Conservation (phyloP, 1,140 invertebrate species). For the Neodiprion pinetum region DNA sequence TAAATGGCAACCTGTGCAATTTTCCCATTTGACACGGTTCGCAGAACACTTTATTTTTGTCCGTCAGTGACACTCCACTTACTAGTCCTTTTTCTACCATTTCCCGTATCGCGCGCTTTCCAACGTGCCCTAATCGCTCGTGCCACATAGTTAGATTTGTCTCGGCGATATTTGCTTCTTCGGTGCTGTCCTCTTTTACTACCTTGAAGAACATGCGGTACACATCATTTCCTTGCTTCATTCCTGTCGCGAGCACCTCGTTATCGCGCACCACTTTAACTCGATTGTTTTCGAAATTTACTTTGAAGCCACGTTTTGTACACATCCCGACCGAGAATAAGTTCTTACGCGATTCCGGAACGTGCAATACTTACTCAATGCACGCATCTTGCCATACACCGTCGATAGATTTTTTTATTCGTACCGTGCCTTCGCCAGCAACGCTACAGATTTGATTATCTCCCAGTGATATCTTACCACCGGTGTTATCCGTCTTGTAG, state of each 20-base stretch:
- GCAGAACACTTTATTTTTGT: slow-evolving; percentile 22
- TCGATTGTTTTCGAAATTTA: slow-evolving; percentile 19
- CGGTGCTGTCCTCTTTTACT: background rate
- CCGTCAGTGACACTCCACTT: slow-evolving; percentile 6
- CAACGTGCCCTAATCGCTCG: slow-evolving; percentile 25
- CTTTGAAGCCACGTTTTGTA: slow-evolving; percentile 23
- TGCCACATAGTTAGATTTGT: slow-evolving; percentile 26
- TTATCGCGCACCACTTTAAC: slow-evolving; percentile 21
- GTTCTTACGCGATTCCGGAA: slow-evolving; percentile 19
- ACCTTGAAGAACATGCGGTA: slow-evolving; percentile 18
- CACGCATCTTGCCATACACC: slow-evolving; percentile 1
- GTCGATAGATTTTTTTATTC: slow-evolving; percentile 5
- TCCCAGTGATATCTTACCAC: background rate
- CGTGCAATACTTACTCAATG: slow-evolving; percentile 22
- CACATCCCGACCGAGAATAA: slow-evolving; percentile 29
- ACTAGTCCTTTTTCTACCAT: slow-evolving; percentile 21
- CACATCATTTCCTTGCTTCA: background rate
- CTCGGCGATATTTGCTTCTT: slow-evolving; percentile 9
- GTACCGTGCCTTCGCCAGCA: slow-evolving; percentile 13
- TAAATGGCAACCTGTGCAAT: slow-evolving; percentile 35
- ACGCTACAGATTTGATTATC: background rate
- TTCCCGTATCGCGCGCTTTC: slow-evolving; percentile 19
- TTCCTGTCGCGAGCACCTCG: slow-evolving; percentile 27
- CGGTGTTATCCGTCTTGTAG: background rate
- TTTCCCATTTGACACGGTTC: slow-evolving; percentile 39